These are phyloP conservation scores for Tyto alba DNA, from an alignment of 2,113 vertebrate genomes.

Conservation along the genomic window DNA sequence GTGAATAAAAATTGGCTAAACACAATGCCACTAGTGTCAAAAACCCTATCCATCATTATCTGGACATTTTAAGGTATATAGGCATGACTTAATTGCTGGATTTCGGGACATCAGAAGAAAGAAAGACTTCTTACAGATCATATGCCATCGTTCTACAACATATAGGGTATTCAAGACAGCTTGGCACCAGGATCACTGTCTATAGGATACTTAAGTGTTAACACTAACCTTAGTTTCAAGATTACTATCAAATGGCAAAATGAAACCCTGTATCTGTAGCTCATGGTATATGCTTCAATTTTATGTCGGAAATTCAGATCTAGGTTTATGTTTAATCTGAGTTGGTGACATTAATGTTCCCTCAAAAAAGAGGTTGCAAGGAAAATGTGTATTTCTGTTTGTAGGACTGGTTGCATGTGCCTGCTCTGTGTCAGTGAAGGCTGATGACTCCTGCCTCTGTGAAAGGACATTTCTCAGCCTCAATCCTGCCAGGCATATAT, in stretches of 20 bases:
- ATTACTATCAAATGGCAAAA: not conserved
- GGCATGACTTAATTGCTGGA: not conserved
- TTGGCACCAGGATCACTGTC: not conserved
- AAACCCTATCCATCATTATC: accelerated
- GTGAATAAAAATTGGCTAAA: not conserved
- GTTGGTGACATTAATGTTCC: not conserved
- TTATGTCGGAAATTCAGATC: not conserved
- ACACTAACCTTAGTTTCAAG: not conserved
- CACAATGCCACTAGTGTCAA: not conserved
- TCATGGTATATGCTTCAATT: not conserved
- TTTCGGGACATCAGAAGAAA: not conserved
- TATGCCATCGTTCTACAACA: not conserved
- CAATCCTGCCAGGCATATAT: not conserved
- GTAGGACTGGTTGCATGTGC: not conserved
- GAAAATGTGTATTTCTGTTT: not conserved
- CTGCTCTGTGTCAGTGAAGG: not conserved
- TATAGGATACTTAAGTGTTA: not conserved
- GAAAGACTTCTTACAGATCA: not conserved
- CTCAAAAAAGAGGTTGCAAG: not conserved
- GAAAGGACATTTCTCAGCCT: not conserved
- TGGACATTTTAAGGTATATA: not conserved
- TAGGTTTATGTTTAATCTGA: not conserved
- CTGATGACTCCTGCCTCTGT: not conserved
- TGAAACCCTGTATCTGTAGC: not conserved
- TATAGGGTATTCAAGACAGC: not conserved